Base-by-base conservation (phyloP, 2,888 invertebrate species). In the Rhodophaea formosa region DNA sequence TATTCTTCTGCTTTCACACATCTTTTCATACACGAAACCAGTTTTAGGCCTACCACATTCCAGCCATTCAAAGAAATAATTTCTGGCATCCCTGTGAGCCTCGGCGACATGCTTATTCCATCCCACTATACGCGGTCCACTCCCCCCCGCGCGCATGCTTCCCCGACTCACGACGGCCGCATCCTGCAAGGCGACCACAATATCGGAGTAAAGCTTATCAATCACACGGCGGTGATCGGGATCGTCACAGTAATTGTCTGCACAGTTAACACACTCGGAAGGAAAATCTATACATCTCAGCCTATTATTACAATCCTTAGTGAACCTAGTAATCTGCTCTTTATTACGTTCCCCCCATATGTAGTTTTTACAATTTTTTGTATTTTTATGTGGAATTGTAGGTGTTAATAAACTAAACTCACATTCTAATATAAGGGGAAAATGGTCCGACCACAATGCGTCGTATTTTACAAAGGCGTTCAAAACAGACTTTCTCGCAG, bases 371-470 rank as follows among this genome's bases (percentile, higher is more conserved):
- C 44, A 46, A 0, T 6, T 6, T 15, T n/a, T 15, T 1, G 2
- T 23, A 15, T 14, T 43, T 16, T 43, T 49, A 32, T 14, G 39
- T 12, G 16, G 7, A 15, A 43, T 30, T 51, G 57, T 64, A 53
- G 57, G 59, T 35, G 44, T 58, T 62, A 62, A 55, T 59, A 59
- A 58, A 57, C 56, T 56, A 52, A 62, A 46, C 5, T 58, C 58
- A 46, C 59, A 62, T 44, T 62, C 53, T 29, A 62, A 14, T 14
- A 62, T 39, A 17, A 62, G 49, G 7, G 62, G 62, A 47, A 59
- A 62, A 49, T 62, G 62, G 29, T 62, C 62, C 29, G 61, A 61
- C 59, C 58, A 59, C 12, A 44, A 14, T 16, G 49, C 42, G 39
- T 59, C 59, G 55, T 59, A 58, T 43, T 53, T 35, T 0, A 59